phyloP scores from a whole-genome alignment of 2,113 vertebrate species.

The Thunnus thynnus region DNA sequence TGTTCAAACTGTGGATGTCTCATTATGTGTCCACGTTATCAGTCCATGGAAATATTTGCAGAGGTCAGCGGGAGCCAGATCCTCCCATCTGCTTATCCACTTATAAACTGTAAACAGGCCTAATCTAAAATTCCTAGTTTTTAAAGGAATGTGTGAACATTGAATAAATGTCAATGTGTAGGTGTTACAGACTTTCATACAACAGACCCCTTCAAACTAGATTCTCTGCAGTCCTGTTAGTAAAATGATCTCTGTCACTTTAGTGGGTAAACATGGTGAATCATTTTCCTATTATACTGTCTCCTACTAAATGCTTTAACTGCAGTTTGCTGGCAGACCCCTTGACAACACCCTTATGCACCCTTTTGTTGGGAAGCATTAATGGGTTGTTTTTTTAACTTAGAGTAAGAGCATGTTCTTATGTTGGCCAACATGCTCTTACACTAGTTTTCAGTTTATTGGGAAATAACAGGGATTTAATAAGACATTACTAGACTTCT shows the following conservation, averaged over 20 bases:
- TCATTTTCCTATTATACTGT: not conserved
- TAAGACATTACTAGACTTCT: constrained; percentile 31
- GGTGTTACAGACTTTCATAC: not conserved
- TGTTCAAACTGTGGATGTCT: too few species aligned
- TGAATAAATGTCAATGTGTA: too few species aligned
- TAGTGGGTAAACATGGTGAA: not conserved
- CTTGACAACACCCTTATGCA: not conserved
- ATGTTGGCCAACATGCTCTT: constrained; percentile 30
- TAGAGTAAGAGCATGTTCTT: too few species aligned
- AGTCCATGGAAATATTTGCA: too few species aligned
- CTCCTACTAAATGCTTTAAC: constrained; percentile 1
- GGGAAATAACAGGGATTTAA: constrained; percentile 39
- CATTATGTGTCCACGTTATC: too few species aligned
- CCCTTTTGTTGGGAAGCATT: too few species aligned
- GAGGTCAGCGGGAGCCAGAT: too few species aligned
- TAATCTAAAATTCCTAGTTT: not conserved
- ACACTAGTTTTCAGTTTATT: constrained; percentile 23
- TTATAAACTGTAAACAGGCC: constrained; percentile 18
- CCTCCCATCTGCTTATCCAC: constrained; percentile 53
- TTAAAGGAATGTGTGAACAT: not conserved
- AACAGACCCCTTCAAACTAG: too few species aligned
- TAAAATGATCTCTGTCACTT: not conserved
- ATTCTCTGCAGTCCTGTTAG: too few species aligned
- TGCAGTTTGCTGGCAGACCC: not conserved
- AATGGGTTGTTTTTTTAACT: not conserved